Base-by-base conservation (phyloP, 92 coral and sea anemone species). In the Zoanthus sociatus region DNA sequence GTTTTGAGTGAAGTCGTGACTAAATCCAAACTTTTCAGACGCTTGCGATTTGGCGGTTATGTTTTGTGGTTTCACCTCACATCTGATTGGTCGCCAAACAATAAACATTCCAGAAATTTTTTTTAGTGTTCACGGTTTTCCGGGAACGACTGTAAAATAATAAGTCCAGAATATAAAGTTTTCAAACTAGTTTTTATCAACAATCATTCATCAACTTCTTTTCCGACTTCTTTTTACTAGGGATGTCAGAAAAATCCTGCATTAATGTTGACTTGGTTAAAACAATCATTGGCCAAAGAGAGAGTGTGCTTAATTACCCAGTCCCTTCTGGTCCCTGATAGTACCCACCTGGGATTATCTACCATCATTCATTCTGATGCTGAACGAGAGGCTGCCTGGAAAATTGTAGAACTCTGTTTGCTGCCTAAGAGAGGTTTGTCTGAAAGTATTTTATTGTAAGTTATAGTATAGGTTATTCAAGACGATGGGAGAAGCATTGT, bases 361-460 rank as follows among this genome's bases (percentile, higher is more conserved):
- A 77, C 64, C 15, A 8, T 5, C 42, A 33, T 18, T 64, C 46
- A 45, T 15, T 81, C 85, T 11, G 70, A 53, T 64, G 60, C 47
- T 46, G 76, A 81, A 42, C 33, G 74, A 31, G 31, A n/a, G 11
- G n/a, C 85, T 33, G 85, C 85, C 7, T 81, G 85, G 85, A 81
- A 50, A 47, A 31, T 81, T 66, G 26, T 81, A 31, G 85, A 67
- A 30, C 60, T 81, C 8, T 81, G 85, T 46, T 50, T 81, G 26
- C 45, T 73, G 4, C 45, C 75, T 14, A 73, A 81, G 55, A 66
- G 58, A 81, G 85, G 85, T 81, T 81, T 6, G 63, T 1, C 55
- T 67, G 12, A 50, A 37, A 37, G 42, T 37, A 37, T 37, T 37
- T 37, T 37, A 26, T 26, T 26, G 26, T 26, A 26, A 26, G 42